Evolutionary conservation across 2,888 invertebrate genomes (phyloP).

Genomic region (Lacanobia wlatinum): DNA sequence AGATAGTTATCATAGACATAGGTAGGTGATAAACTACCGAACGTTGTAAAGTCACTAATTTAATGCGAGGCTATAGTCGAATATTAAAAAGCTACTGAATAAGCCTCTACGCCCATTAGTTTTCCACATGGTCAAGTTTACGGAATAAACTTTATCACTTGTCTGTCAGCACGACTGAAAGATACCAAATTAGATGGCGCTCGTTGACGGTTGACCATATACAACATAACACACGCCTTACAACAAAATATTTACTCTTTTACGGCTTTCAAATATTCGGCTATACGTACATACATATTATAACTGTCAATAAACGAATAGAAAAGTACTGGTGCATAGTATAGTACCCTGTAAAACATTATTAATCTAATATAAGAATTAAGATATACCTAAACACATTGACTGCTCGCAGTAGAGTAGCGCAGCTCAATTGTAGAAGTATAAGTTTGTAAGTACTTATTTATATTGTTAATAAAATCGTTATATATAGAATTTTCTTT

Average conservation of each 20-base stretch:
- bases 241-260: not conserved
- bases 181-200: constrained; percentile 15
- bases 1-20: constrained; percentile 49
- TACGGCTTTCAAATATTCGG: constrained; percentile 59
- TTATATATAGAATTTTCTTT: constrained; percentile 84
- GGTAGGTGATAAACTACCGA: constrained; percentile 43
- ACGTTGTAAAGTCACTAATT: constrained; percentile 42
- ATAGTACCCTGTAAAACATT: constrained; percentile 73
- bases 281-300: constrained; percentile 57
- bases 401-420: constrained; percentile 90
- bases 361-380: constrained; percentile 68
- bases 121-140: constrained; percentile 11
- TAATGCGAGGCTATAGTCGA: constrained; percentile 61
- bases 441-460: constrained; percentile 90
- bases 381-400: constrained; percentile 78
- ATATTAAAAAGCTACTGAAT: constrained; percentile 57
- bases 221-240: not conserved
- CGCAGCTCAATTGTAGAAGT: constrained; percentile 89
- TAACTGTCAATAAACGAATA: constrained; percentile 61
- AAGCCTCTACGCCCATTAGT: constrained; percentile 3
- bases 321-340: constrained; percentile 82
- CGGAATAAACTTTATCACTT: not conserved
- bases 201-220: constrained; percentile 18
- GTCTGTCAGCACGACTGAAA: constrained; percentile 2
- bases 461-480: constrained; percentile 91